phyloP scores from a whole-genome alignment of 2,797 vertebrate species.

The Dicrostonyx torquatus region DNA sequence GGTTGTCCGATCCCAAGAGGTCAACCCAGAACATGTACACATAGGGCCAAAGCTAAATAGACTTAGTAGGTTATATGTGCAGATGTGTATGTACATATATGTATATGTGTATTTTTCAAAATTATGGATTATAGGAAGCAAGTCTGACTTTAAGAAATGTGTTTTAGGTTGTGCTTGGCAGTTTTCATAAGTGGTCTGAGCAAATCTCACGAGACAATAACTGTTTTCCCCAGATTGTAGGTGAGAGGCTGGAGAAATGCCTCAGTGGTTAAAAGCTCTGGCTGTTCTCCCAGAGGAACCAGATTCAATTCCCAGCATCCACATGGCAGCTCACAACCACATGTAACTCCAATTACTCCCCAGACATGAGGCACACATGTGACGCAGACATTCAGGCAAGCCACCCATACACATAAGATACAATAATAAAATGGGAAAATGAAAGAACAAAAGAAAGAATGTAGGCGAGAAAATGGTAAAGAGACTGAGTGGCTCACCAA shows the following conservation, averaged over 20 bases:
- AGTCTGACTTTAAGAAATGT: not conserved
- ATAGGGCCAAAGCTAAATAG: not conserved
- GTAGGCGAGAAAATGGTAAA: not conserved
- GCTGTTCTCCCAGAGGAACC: not conserved
- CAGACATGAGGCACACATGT: not conserved
- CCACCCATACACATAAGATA: not conserved
- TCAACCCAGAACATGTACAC: not conserved
- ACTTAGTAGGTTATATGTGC: not conserved
- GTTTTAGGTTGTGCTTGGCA: not conserved
- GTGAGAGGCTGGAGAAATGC: not conserved
- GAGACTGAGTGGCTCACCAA: too few relatives aligned
- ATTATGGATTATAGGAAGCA: not conserved
- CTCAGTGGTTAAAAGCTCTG: not conserved
- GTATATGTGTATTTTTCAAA: not conserved
- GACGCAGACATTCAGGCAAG: not conserved
- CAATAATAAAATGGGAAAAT: not conserved
- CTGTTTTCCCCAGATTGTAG: too few relatives aligned
- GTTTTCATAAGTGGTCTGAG: not conserved
- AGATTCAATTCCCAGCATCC: not conserved
- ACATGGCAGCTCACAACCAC: not conserved
- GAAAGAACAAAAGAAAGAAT: not conserved
- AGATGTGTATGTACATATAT: not conserved
- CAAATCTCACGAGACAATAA: accelerated
- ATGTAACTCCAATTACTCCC: not conserved
- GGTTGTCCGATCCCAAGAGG: not conserved